Evolutionary conservation across 2,113 vertebrate species (phyloP).

Genomic region (Formicarius rufipectus): DNA sequence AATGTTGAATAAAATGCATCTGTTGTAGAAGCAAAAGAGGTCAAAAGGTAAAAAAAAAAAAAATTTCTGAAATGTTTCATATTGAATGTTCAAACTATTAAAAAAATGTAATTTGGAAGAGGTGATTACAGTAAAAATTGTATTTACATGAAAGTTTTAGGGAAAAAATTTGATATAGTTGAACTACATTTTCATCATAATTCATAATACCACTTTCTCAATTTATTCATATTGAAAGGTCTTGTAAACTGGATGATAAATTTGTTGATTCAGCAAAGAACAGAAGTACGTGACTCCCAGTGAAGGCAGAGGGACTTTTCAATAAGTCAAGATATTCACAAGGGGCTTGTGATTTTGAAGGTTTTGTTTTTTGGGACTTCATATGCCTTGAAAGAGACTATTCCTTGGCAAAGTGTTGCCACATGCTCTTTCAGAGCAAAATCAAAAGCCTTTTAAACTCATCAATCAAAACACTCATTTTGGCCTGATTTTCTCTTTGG

Average conservation of each 20-base stretch:
- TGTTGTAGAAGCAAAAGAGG: not conserved
- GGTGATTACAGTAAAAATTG: not conserved
- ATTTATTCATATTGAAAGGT: not conserved
- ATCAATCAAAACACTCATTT: not conserved
- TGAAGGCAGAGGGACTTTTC: not conserved
- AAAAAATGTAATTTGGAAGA: not conserved
- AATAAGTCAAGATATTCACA: not conserved
- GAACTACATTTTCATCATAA: not conserved
- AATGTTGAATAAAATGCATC: not conserved
- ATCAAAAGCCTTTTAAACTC: not conserved
- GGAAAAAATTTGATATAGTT: not conserved
- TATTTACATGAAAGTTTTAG: not conserved
- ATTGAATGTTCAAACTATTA: not conserved
- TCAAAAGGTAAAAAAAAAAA: not conserved
- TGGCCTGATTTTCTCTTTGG: not conserved
- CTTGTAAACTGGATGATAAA: not conserved
- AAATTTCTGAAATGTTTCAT: not conserved
- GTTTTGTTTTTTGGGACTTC: not conserved
- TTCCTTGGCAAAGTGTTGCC: not conserved
- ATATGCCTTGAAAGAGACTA: not conserved
- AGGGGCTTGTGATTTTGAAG: not conserved
- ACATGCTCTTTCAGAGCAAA: not conserved
- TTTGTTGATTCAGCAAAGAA: not conserved
- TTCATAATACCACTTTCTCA: not conserved
- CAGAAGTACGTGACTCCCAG: not conserved